Evolutionary conservation across 2,113 vertebrate genomes (phyloP), one percentile per base, ranked within the genome.

Genomic region (Gnathonemus longibarbis): DNA sequence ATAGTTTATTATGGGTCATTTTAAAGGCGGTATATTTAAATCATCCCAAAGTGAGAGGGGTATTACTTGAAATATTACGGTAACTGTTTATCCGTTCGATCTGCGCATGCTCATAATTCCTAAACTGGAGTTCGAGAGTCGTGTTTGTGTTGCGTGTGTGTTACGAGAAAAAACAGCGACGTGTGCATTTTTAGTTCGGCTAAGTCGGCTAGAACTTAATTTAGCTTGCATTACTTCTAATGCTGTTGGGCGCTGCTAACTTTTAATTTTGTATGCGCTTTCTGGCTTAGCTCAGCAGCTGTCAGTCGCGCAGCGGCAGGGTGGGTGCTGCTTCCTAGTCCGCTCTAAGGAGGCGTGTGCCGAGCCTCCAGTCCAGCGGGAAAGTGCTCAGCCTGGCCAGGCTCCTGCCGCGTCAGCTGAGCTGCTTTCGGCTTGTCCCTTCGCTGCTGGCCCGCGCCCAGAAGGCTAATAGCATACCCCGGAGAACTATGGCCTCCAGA

Each of bases 401-500:
- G 13, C 49, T 53, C 5, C 49, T 49, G 84, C 24, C n/a, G 45
- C 21, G 27, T 50, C 35, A n/a, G 31, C 77, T 83, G 77, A 35
- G 35, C 15, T 45, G 84, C 11, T 85, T 24, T 49, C 46, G 13
- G 45, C 8, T 27, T 48, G 84, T 52, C 11, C 8, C n/a, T 5
- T 49, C 84, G 21, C 48, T 52, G 24, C 48, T 15, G 9, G 0
- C 11, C 45, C 5, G 46, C 91, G 1, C 52, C 49, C 46, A 7
- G 31, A 88, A 53, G 31, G 15, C 35, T 2, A 24, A 24, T 35
- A 19, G n/a, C 21, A 13, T 58, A 5, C 1, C 8, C 66, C 5
- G 15, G 27, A 92, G 87, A 62, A 92, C 92, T 90, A 97, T 98
- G 97, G 97, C 98, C 91, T 95, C 96, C n/a, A 94, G 98, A 93